These are phyloP conservation scores for Cliona cf. orientalis DNA, from an alignment of 37 sponge, comb jelly and placozoan genomes.

Conservation along the genomic window DNA sequence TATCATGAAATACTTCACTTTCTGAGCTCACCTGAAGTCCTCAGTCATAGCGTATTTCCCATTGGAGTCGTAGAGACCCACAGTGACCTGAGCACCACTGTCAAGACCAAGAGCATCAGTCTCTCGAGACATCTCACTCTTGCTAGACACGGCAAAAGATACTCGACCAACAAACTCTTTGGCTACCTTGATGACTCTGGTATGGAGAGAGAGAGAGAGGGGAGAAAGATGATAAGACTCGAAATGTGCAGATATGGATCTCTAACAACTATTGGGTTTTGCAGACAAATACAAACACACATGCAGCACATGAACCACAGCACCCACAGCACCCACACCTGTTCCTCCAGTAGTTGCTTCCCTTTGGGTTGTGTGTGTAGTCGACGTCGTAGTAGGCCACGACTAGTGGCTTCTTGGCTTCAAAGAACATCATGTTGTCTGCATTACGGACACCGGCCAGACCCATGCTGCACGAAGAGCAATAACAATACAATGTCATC, in stretches of 20 bases:
- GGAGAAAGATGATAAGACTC: neutral
- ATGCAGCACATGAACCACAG: neutral
- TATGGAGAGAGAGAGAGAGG: neutral
- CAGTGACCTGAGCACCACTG: conserved; percentile 38
- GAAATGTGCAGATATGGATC: no score
- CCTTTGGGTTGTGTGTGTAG: conserved; percentile 84
- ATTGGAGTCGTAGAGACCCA: conserved; percentile 53
- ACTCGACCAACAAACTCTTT: conserved; percentile 73
- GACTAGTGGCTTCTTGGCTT: conserved; percentile 73
- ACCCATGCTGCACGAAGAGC: conserved; percentile 66
- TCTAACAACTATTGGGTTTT: neutral
- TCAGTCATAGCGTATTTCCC: conserved; percentile 83
- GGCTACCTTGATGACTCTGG: conserved; percentile 89
- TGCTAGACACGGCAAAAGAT: conserved; percentile 77
- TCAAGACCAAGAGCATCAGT: conserved; percentile 66
- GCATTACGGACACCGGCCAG: conserved; percentile 72
- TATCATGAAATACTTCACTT: neutral
- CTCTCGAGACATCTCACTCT: conserved; percentile 41
- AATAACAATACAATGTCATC: neutral
- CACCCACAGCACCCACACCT: conserved; percentile 22
- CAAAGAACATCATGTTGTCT: conserved; percentile 70
- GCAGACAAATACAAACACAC: neutral
- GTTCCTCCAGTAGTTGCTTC: conserved; percentile 93
- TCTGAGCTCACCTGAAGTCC: conserved; percentile 64
- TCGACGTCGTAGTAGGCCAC: conserved; percentile 84